Conservation (phyloP, 1,140 invertebrate species). For the Maconellicoccus hirsutus region DNA sequence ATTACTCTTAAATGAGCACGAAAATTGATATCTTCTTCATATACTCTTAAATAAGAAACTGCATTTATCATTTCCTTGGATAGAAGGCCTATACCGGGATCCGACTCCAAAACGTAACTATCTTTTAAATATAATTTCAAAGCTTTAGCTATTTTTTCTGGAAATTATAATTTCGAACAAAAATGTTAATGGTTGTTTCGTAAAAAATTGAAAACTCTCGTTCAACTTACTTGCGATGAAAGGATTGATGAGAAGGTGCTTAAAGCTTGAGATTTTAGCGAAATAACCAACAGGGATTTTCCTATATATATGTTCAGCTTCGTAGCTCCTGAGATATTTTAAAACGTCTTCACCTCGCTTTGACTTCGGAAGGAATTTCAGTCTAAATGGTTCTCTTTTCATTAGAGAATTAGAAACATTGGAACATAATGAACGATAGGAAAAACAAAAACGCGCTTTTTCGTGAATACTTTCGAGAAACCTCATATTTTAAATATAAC, state of each 20-base stretch:
- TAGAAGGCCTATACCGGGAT: background rate
- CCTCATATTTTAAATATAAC: too few relatives aligned
- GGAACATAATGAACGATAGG: background rate
- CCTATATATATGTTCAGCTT: background rate
- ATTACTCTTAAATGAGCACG: background rate
- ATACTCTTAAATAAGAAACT: background rate
- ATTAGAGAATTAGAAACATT: background rate
- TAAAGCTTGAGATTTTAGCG: background rate
- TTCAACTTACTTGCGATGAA: background rate
- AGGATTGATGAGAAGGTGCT: background rate
- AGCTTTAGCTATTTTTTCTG: background rate
- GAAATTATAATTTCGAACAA: background rate
- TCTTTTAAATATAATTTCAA: background rate
- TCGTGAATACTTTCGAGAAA: background rate
- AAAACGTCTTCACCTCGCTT: background rate
- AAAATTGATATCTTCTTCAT: background rate
- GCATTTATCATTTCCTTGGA: background rate
- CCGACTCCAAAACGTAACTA: background rate
- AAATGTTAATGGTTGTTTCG: too few relatives aligned
- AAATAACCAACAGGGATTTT: background rate
- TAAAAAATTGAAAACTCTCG: background rate
- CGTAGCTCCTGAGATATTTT: background rate
- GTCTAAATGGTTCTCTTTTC: too few relatives aligned
- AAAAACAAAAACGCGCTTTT: background rate
- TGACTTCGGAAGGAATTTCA: background rate